Conservation (phyloP, 2,113 vertebrate genomes). For the Myodes glareolus region DNA sequence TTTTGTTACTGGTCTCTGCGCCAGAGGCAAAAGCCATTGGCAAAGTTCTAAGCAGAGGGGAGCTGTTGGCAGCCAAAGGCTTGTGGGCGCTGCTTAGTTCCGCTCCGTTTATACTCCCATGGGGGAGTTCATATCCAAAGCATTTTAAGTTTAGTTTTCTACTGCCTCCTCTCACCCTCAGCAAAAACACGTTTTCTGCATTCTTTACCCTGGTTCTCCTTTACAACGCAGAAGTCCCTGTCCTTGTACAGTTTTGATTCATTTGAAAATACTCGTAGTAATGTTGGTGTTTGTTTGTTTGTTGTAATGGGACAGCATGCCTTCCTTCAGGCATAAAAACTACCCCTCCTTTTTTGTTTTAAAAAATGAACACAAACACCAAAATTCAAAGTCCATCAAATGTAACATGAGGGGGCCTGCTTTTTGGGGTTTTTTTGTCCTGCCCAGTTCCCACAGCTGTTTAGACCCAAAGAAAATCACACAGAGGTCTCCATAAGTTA, state of each 20-base stretch:
- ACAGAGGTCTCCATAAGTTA: no score
- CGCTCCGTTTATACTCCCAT: slow-evolving; percentile 48
- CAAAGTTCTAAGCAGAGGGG: slow-evolving; percentile 38
- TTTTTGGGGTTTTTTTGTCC: no score
- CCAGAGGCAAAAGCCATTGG: slow-evolving; percentile 73
- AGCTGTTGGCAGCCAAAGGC: slow-evolving; percentile 57
- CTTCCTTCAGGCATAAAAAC: not conserved
- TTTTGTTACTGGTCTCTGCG: slow-evolving; percentile 75
- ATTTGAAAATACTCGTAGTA: not conserved
- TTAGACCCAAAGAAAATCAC: no score
- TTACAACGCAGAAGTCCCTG: not conserved
- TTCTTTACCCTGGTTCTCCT: slow-evolving; percentile 43
- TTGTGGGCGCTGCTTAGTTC: slow-evolving; percentile 58
- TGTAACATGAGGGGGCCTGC: no score
- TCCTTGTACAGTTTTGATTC: slow-evolving; percentile 37
- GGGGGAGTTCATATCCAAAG: slow-evolving; percentile 67
- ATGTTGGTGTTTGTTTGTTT: not conserved
- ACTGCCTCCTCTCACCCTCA: slow-evolving; percentile 15
- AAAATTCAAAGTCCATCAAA: not conserved
- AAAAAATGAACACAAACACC: not conserved
- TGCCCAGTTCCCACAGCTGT: no score
- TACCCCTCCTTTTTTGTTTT: no score
- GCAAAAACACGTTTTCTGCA: slow-evolving; percentile 65
- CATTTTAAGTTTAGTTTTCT: slow-evolving; percentile 56
- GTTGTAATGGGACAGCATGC: not conserved